A percentile compares a stretch with the other conserved stretches of the same genome.
phyloP scores from a whole-genome alignment of 2,888 invertebrate genomes.

The Phlogophora meticulosa region DNA sequence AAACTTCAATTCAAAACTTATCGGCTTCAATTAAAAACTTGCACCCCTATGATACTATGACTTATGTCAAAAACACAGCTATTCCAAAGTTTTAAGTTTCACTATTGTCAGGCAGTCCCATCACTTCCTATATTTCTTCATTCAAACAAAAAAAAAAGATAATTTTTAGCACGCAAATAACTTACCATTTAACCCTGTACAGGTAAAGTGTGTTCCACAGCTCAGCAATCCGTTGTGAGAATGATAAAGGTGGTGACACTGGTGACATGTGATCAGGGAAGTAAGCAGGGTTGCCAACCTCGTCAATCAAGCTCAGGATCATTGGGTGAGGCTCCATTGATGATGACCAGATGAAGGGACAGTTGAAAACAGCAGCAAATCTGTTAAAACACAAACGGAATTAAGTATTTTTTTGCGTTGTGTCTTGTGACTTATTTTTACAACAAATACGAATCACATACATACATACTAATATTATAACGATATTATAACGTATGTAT shows the following conservation, averaged over 20 bases:
- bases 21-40: too few relatives aligned
- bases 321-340: conserved; percentile 71
- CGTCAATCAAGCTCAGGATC: conserved; percentile 71
- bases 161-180: not conserved
- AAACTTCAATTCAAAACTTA: too few relatives aligned
- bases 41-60: too few relatives aligned
- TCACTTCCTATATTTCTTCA: too few relatives aligned
- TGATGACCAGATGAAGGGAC: conserved; percentile 71
- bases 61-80: too few relatives aligned
- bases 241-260: conserved; percentile 66
- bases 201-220: conserved; percentile 56
- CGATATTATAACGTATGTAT: too few relatives aligned
- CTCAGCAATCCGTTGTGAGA: conserved; percentile 65
- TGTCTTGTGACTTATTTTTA: not conserved
- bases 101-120: too few relatives aligned
- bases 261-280: conserved; percentile 64
- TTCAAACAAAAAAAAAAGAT: too few relatives aligned
- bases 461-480: too few relatives aligned
- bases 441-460: too few relatives aligned
- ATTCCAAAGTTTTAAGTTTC: too few relatives aligned
- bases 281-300: conserved; percentile 76
- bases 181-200: conserved; percentile 45
- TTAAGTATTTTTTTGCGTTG: not conserved
- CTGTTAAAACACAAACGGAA: conserved; percentile 11
- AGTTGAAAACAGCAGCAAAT: conserved; percentile 62